A percentile compares a stretch with the other conserved stretches of the same genome.
Evolutionary conservation across 2,888 invertebrate genomes (phyloP).

Genomic region (Diplolepis rosae): DNA sequence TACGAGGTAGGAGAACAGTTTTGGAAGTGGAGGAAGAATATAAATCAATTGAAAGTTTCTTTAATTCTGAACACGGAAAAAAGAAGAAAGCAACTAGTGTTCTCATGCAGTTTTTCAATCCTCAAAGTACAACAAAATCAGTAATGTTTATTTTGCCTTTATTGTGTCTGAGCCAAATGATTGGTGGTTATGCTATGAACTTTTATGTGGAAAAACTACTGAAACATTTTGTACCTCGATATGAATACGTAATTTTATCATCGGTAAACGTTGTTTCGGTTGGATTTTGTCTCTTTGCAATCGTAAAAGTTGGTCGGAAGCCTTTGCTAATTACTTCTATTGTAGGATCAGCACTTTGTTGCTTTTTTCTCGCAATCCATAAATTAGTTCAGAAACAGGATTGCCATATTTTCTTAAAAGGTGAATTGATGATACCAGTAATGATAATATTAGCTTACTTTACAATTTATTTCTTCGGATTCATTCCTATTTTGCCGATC

Average conservation of each 20-base stretch:
- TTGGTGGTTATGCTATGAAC: constrained; percentile 48
- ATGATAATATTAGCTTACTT: constrained; percentile 48
- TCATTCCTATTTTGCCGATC: constrained; percentile 52
- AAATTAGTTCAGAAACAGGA: constrained; percentile 32
- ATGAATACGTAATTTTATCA: constrained; percentile 42
- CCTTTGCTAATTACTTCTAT: constrained; percentile 44
- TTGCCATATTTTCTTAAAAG: not conserved
- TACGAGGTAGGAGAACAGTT: constrained; percentile 42
- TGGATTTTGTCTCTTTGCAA: constrained; percentile 43
- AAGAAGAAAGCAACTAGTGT: not conserved
- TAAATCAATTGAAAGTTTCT: constrained; percentile 47
- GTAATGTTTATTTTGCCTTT: constrained; percentile 32
- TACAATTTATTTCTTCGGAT: constrained; percentile 48
- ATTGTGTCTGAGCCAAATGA: constrained; percentile 51
- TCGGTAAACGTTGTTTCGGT: constrained; percentile 44
- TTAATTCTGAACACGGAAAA: constrained; percentile 29
- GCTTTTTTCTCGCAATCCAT: constrained; percentile 45
- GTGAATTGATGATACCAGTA: constrained; percentile 32
- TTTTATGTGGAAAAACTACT: constrained; percentile 44
- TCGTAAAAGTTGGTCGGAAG: constrained; percentile 48
- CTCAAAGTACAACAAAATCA: constrained; percentile 17
- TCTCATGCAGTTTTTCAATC: not conserved
- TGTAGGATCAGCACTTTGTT: constrained; percentile 48
- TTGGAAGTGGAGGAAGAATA: constrained; percentile 52
- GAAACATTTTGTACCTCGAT: constrained; percentile 35